Base-by-base conservation (phyloP, 2,113 vertebrate genomes). In the Calonectris borealis region DNA sequence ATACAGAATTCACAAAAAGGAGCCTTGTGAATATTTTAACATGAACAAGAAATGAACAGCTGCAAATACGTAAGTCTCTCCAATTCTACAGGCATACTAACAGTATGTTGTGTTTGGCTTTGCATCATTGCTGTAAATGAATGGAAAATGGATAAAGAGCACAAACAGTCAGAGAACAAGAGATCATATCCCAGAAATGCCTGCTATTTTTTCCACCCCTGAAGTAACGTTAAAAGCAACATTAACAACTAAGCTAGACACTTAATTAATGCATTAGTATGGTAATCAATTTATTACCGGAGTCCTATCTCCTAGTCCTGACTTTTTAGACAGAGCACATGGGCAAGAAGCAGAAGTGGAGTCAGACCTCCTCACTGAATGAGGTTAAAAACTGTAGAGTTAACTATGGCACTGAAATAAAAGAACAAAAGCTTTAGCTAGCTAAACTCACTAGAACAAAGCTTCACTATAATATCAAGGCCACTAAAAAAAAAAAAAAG, bases 391-490 rank as follows among this genome's bases (percentile, higher is more conserved):
- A 44, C 38, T 29, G 5, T 57, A 51, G 26, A 75, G 13, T 69
- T 71, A 82, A 75, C 38, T n/a, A 61, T 2, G 18, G 20, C 69
- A 65, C 13, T 52, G 52, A 93, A 88, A 75, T 72, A 65, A 64
- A 96, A 89, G 57, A 94, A 86, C 9, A 87, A 79, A 92, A 94
- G 83, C 83, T 80, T 91, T 62, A 87, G 81, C 24, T 57, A 64
- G 48, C 54, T 76, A 61, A 72, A 94, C n/a, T n/a, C 61, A 80
- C 24, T 17, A 62, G 81, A 97, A 97, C 88, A 97, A 95, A 91
- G 96, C 72, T 87, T 60, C 68, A 72, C 42, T 96, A 20, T 94
- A 38, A 36, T 48, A 72, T 29, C 34, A 90, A 94, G 80, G 61
- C 61, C 19, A 44, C 13, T 46, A 14, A 46, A 65, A 54, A 70